Base-by-base conservation (phyloP, 2,113 vertebrate genomes). In the Tapirus terrestris region DNA sequence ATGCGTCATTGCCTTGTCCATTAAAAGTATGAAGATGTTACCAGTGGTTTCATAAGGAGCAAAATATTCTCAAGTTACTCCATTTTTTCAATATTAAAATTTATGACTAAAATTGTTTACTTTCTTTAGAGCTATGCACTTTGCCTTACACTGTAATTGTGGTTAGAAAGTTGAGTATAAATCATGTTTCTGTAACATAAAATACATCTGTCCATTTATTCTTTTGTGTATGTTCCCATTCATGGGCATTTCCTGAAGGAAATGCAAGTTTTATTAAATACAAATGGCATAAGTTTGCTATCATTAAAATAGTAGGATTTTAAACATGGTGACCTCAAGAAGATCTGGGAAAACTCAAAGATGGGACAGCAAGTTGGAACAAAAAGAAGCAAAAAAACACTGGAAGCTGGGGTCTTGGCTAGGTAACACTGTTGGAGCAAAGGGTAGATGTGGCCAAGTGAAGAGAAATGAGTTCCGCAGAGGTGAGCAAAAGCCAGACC, bases 21-120 rank as follows among this genome's bases (percentile, higher is more conserved):
- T 79, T 58, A 68, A 91, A 70, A 83, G 2, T 31, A 21, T 53
- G 18, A 82, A 20, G 39, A 68, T 53, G 53, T 39, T 31, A 68
- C 56, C 8, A 27, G 48, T 75, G 33, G 17, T 45, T 63, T 63
- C 81, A 67, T 48, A 67, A 75, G 2, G n/a, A 96, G 36, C 10
- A 89, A 92, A 53, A 89, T 51, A n/a, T 82, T 96, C 84, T 83
- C 60, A 70, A 9, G 0, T 68, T 53, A 82, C 56, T 77, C 43
- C 25, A 73, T 58, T 72, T 45, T 83, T 93, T n/a, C 48, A 81
- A 45, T 68, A 82, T 70, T 68, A 91, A 97, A 91, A 63, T 33
- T 45, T 76, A 56, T 83, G 33, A 68, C 12, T 68, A 82, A 82
- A 56, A 36, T 58, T 67, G 18, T 82, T 91, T 81, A 17, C 18